phyloP scores from a whole-genome alignment of 2,797 vertebrate species.

The Danio kyathit region DNA sequence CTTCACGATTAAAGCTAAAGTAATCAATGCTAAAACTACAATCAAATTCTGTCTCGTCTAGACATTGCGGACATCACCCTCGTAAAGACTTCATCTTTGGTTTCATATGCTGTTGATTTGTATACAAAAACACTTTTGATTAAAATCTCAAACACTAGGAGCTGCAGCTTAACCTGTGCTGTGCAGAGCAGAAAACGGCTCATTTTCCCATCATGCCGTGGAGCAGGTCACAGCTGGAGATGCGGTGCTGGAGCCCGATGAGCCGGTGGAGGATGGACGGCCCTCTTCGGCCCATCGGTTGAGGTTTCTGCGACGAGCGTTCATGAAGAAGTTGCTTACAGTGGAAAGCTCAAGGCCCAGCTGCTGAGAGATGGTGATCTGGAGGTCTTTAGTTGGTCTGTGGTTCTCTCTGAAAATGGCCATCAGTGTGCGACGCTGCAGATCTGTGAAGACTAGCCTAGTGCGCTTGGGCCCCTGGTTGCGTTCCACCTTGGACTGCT shows the following conservation, averaged over 20 bases:
- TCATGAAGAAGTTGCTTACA: conserved; percentile 93
- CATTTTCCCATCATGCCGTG: conserved; percentile 78
- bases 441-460: conserved; percentile 87
- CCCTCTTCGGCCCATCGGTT: conserved; percentile 89
- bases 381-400: conserved; percentile 86
- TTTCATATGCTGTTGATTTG: conserved; percentile 61
- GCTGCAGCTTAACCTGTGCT: conserved; percentile 49
- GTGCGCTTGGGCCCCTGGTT: conserved; percentile 88
- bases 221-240: conserved; percentile 85
- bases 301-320: conserved; percentile 86
- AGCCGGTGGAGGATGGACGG: conserved; percentile 83
- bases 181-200: conserved; percentile 28
- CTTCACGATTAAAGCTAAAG: conserved; percentile 54
- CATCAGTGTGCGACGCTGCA: conserved; percentile 86
- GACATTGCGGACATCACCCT: conserved; percentile 29
- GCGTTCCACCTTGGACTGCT: conserved; percentile 85
- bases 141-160: conserved; percentile 50
- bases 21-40: conserved; percentile 57
- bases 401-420: conserved; percentile 90
- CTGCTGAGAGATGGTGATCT: conserved; percentile 89
- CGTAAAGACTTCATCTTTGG: conserved; percentile 60
- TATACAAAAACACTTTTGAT: conserved; percentile 57
- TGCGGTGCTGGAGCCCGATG: conserved; percentile 80
- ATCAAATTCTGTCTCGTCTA: conserved; percentile 48
- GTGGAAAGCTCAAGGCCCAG: conserved; percentile 88